phyloP scores from a whole-genome alignment of 1,140 invertebrate species.

The Drosophila miranda region DNA sequence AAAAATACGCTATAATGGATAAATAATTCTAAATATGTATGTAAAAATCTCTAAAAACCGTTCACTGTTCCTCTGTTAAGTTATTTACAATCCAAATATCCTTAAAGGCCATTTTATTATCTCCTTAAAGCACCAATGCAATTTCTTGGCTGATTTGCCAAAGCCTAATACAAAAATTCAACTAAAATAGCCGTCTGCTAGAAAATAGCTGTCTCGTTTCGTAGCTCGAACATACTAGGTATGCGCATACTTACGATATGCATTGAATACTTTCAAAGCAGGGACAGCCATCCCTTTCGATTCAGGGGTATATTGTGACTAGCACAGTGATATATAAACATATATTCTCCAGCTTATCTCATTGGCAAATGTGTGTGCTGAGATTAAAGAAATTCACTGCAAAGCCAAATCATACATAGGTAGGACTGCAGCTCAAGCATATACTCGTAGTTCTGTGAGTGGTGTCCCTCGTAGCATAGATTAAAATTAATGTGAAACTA shows the following conservation, averaged over 20 bases:
- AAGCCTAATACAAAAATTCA: slow-evolving; percentile 62
- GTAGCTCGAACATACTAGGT: neutral
- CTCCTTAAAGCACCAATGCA: slow-evolving; percentile 72
- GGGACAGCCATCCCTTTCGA: slow-evolving; percentile 27
- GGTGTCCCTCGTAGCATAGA: slow-evolving; percentile 9
- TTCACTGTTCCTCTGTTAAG: slow-evolving; percentile 45
- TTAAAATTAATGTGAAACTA: slow-evolving; percentile 11
- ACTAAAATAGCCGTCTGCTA: slow-evolving; percentile 5
- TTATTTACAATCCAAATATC: slow-evolving; percentile 69
- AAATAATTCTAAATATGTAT: slow-evolving; percentile 58
- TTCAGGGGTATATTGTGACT: slow-evolving; percentile 40
- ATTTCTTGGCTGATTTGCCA: slow-evolving; percentile 69
- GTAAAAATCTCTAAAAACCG: slow-evolving; percentile 70
- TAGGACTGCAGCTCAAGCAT: slow-evolving; percentile 19
- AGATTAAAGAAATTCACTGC: slow-evolving; percentile 1
- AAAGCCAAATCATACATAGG: slow-evolving; percentile 15
- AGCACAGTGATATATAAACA: slow-evolving; percentile 39
- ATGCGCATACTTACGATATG: slow-evolving; percentile 10
- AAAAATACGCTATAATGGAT: slow-evolving; percentile 52
- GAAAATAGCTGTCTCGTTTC: slow-evolving; percentile 7
- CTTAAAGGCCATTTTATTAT: slow-evolving; percentile 70
- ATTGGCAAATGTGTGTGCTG: slow-evolving; percentile 10
- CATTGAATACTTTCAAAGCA: slow-evolving; percentile 28
- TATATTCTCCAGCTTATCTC: slow-evolving; percentile 2
- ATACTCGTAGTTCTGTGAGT: slow-evolving; percentile 9